A percentile compares a stretch with the other conserved stretches of the same genome.
Evolutionary conservation across 2,888 invertebrate genomes (phyloP).

Genomic region (Sminthurides aquaticus): DNA sequence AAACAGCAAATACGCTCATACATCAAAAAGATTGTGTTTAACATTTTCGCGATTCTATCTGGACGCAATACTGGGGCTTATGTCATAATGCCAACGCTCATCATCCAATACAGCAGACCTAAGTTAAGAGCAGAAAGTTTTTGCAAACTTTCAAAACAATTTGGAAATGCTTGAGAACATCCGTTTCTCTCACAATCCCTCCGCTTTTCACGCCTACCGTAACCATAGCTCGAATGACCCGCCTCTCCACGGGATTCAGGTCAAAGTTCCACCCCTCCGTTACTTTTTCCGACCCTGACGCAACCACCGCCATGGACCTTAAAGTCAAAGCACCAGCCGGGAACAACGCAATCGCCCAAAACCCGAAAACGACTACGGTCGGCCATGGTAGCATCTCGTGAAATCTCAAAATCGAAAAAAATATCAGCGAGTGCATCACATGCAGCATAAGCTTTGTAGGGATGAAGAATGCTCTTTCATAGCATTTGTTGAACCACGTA

Average conservation of each 20-base stretch:
- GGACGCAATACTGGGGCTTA: too few relatives aligned
- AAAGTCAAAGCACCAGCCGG: not conserved
- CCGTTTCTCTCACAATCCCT: not conserved
- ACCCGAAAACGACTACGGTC: not conserved
- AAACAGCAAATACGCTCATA: too few relatives aligned
- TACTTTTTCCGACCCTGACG: not conserved
- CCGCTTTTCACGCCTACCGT: not conserved
- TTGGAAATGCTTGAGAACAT: not conserved
- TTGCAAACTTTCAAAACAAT: not conserved
- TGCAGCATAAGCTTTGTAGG: not conserved
- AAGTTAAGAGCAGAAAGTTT: not conserved
- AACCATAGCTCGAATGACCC: not conserved
- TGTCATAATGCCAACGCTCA: too few relatives aligned
- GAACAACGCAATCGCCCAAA: slow-evolving; percentile 1
- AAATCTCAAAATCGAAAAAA: not conserved
- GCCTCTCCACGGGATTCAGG: not conserved
- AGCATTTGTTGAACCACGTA: not conserved
- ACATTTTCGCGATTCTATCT: too few relatives aligned
- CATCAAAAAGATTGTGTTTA: too few relatives aligned
- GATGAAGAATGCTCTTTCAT: not conserved
- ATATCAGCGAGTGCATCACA: not conserved
- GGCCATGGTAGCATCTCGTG: not conserved
- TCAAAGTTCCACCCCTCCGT: not conserved
- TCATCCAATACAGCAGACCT: not conserved
- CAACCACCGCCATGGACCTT: not conserved